Base-by-base conservation (phyloP, 2,888 invertebrate species). In the Lycaena phlaeas region DNA sequence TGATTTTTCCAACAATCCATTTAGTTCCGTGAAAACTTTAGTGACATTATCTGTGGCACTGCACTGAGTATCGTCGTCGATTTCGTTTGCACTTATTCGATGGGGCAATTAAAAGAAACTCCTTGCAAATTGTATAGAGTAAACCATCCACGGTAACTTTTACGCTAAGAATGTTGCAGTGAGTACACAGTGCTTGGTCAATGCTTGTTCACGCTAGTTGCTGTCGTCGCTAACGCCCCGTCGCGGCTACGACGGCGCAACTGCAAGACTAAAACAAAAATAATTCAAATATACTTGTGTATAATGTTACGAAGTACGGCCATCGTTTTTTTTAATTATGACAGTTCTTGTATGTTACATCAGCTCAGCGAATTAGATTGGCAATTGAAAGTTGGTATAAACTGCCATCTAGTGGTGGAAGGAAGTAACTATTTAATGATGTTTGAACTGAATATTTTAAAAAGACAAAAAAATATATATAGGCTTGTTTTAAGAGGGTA, bases 141-240 rank as follows among this genome's bases (percentile, higher is more conserved):
- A 81, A 78, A 82, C 84, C 84, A 74, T 77, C 64, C 81, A 69
- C 79, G 71, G 55, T 82, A 79, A 82, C 82, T 84, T 82, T 84
- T 84, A 82, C 84, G 67, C 74, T 79, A 82, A 76, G 84, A 84
- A 84, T 84, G 84, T 81, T 82, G 81, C 82, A 81, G 78, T 63
- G 66, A 77, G 77, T 71, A 55, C 76, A 72, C 66, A 63, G 71
- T 68, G 77, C 70, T 77, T 76, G 76, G 76, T 71, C 76, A 76
- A 77, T 76, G 78, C 57, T 70, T 65, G 69, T 74, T 76, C 71
- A 69, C 76, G 73, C 67, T 69, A 58, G 64, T 57, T 68, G 68
- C 56, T 54, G 62, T 59, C 57, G 64, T 51, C 53, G 55, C 61
- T 54, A 63, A 56, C 54, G 52, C 68, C 55, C 64, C 51, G 52